Conservation (phyloP, 2,113 vertebrate genomes). For the Neolamprologus sp. region DNA sequence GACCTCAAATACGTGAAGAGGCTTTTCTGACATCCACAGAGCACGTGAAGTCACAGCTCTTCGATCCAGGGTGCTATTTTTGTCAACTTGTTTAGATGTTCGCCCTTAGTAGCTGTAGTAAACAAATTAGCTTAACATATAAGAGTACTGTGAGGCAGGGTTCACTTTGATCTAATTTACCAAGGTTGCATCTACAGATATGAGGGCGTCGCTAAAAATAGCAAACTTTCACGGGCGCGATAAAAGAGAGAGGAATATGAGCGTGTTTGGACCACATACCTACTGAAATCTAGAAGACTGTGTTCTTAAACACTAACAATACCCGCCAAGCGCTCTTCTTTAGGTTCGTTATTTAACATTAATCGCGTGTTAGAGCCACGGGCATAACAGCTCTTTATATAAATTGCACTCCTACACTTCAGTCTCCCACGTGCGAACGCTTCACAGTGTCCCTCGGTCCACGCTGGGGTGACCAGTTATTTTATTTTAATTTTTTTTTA, state of each 20-base stretch:
- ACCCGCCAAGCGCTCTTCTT: neutral
- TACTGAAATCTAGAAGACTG: neutral
- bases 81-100: neutral
- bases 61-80: neutral
- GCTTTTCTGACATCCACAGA: neutral
- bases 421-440: neutral
- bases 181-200: conserved; percentile 10
- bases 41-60: neutral
- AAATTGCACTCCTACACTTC: neutral
- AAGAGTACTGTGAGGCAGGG: neutral
- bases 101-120: neutral
- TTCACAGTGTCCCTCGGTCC: neutral
- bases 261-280: neutral
- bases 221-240: neutral
- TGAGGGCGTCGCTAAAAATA: neutral
- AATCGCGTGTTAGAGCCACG: neutral
- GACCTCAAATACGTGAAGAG: neutral
- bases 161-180: conserved; percentile 19
- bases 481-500: neutral
- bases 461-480: neutral
- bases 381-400: neutral
- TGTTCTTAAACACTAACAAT: neutral
- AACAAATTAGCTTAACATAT: conserved; percentile 13
- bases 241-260: neutral
- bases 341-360: neutral